Evolutionary conservation across 2,113 vertebrate species (phyloP).

Genomic region (Sisor rabdophorus): DNA sequence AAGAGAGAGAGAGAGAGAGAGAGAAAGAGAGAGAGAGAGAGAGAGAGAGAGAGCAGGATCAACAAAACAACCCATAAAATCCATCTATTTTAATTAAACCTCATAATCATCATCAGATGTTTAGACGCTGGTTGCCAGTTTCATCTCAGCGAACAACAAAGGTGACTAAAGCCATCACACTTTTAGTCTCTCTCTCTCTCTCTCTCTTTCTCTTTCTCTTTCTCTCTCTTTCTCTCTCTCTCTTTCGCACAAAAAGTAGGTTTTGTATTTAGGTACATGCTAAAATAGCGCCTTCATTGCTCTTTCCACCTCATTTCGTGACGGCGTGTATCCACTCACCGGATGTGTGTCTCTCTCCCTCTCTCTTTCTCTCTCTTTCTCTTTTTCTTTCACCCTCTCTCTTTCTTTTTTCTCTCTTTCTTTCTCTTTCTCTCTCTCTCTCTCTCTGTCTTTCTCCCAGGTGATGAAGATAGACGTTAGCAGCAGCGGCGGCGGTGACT

Average conservation of each 20-base stretch:
- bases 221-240: conserved; percentile 11
- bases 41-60: conserved; percentile 8
- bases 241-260: conserved; percentile 34
- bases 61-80: conserved; percentile 33
- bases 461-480: conserved; percentile 53
- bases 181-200: conserved; percentile 22
- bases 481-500: conserved; percentile 31
- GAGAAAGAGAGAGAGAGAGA: conserved; percentile 11
- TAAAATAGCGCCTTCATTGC: conserved; percentile 41
- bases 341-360: conserved; percentile 58
- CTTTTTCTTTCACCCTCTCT: too few species aligned
- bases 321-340: conserved; percentile 75
- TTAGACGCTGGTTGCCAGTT: conserved; percentile 49
- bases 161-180: conserved; percentile 39
- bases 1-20: conserved; percentile 37
- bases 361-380: too few species aligned
- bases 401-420: too few species aligned
- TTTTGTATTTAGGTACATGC: conserved; percentile 58
- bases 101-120: conserved; percentile 55
- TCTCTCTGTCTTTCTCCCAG: too few species aligned
- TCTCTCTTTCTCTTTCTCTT: conserved; percentile 9
- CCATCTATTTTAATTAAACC: conserved; percentile 59
- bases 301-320: conserved; percentile 33
- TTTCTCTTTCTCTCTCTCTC: too few species aligned
- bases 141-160: conserved; percentile 52